phyloP scores from a whole-genome alignment of 2,797 vertebrate species.

The Oreochromis mossambicus region DNA sequence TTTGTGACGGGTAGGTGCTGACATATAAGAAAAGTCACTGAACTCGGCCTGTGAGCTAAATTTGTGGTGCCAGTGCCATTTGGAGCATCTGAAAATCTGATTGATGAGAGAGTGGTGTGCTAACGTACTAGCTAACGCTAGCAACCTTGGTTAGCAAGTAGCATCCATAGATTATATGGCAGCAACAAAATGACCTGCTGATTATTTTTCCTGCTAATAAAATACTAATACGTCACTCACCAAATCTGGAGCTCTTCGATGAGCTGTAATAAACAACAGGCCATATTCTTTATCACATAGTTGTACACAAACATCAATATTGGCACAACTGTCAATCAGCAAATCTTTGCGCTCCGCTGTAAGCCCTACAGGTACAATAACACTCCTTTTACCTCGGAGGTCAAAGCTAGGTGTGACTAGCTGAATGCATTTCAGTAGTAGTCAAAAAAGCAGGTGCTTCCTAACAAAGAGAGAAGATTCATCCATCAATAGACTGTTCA shows the following conservation, averaged over 20 bases:
- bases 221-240: neutral
- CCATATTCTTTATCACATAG: neutral
- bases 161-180: neutral
- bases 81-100: neutral
- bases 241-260: neutral
- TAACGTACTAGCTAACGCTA: neutral
- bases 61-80: neutral
- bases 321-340: neutral
- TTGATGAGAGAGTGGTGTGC: neutral
- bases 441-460: neutral
- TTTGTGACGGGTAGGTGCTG: neutral
- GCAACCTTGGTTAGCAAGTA: neutral
- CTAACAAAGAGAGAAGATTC: neutral
- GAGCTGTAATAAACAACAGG: neutral
- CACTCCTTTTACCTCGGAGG: neutral
- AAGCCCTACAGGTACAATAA: neutral
- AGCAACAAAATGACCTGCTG: neutral
- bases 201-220: neutral
- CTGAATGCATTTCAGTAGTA: neutral
- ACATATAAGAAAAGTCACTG: neutral
- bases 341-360: neutral
- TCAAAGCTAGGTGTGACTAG: neutral
- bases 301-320: neutral
- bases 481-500: neutral
- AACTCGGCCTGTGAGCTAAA: neutral